phyloP scores from a whole-genome alignment of 2,888 invertebrate species.

The Protonemura montana region DNA sequence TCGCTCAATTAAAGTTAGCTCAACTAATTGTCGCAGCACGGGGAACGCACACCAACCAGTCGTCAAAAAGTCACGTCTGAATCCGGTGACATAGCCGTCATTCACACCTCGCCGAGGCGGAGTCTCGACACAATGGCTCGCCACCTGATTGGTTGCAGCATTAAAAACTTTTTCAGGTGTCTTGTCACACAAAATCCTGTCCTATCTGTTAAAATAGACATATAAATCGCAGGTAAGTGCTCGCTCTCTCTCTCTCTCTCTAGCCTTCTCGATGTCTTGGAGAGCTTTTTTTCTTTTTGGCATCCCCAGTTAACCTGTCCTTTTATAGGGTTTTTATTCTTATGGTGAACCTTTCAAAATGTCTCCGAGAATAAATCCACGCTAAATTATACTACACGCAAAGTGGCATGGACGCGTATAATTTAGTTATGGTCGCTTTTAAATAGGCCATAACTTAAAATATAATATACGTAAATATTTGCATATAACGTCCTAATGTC shows the following conservation, averaged over 20 bases:
- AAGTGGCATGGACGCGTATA: conserved; percentile 10
- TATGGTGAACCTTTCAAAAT: conserved; percentile 35
- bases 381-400: conserved; percentile 25
- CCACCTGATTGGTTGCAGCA: conserved; percentile 37
- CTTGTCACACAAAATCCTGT: conserved; percentile 38
- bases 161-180: conserved; percentile 38
- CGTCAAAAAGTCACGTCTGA: conserved; percentile 35
- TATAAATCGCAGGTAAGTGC: conserved; percentile 41
- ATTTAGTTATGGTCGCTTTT: conserved; percentile 28
- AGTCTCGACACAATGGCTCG: conserved; percentile 18
- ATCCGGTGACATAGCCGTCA: conserved; percentile 37
- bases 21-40: too few relatives aligned
- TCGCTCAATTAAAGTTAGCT: too few relatives aligned
- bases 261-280: conserved; percentile 29
- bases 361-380: conserved; percentile 31
- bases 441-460: conserved; percentile 13
- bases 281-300: not conserved
- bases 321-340: conserved; percentile 38
- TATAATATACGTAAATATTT: not conserved
- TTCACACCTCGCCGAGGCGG: conserved; percentile 43
- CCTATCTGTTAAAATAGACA: conserved; percentile 39
- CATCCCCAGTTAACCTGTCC: conserved; percentile 43
- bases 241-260: conserved; percentile 35
- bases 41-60: not conserved
- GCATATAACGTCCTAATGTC: not conserved